Percentiles rank a stretch among this genome's conserved stretches.
These are phyloP conservation scores for Chelonoidis abingdonii DNA, from an alignment of 2,113 vertebrate genomes.

Conservation along the genomic window DNA sequence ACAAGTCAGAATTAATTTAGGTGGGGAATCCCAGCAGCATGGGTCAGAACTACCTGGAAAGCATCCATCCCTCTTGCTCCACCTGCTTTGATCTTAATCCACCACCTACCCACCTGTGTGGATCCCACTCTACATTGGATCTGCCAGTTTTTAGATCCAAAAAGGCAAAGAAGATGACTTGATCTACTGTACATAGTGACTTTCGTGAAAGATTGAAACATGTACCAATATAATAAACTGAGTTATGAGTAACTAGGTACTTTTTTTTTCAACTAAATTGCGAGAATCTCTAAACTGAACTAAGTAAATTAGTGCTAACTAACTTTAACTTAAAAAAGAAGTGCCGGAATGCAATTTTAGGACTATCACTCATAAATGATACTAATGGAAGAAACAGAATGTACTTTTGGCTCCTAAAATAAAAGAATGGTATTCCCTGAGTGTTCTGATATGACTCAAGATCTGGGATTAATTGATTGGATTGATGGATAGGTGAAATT, in stretches of 20 bases:
- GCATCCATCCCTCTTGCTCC: not conserved
- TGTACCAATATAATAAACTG: not conserved
- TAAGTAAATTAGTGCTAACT: not conserved
- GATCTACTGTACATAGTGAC: not conserved
- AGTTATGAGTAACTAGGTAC: not conserved
- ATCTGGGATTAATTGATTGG: not conserved
- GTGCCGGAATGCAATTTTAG: not conserved
- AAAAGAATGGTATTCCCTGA: not conserved
- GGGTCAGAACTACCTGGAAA: not conserved
- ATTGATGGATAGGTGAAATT: not conserved
- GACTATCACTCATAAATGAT: not conserved
- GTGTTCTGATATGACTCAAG: not conserved
- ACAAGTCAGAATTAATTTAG: not conserved
- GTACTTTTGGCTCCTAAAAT: not conserved
- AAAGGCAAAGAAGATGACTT: not conserved
- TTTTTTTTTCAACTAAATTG: accelerated
- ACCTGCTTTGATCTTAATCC: not conserved
- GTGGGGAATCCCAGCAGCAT: not conserved
- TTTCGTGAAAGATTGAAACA: not conserved
- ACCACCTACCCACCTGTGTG: too few relatives aligned
- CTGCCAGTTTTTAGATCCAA: not conserved
- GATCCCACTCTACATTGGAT: not conserved
- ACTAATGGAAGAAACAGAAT: not conserved
- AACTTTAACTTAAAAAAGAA: not conserved
- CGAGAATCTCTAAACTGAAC: not conserved